Conservation (phyloP, 2,113 vertebrate genomes). For the Pontoporia blainvillei region DNA sequence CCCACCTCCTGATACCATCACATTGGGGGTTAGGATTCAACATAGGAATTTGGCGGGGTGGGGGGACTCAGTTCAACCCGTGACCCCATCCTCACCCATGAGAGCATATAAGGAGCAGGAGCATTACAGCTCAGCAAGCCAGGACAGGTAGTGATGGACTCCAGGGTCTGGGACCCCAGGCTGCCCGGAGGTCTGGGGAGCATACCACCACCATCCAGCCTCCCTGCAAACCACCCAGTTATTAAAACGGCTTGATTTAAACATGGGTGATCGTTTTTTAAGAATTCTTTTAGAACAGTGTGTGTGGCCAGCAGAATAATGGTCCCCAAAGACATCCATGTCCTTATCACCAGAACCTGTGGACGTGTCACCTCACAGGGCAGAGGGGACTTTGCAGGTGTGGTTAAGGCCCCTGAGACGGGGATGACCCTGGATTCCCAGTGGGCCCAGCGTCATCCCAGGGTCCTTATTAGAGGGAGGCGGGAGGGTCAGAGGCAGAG, state of each 20-base stretch:
- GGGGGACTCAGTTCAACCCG: not conserved
- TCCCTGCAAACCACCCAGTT: not conserved
- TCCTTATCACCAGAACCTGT: not conserved
- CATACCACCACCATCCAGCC: not conserved
- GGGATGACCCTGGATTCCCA: not conserved
- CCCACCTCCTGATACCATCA: not conserved
- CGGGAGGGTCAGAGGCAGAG: not conserved
- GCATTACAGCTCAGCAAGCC: not conserved
- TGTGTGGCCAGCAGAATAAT: not conserved
- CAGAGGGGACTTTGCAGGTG: not conserved
- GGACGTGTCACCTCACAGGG: not conserved
- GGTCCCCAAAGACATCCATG: not conserved
- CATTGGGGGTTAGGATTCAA: not conserved
- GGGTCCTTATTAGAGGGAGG: not conserved
- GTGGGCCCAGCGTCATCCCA: fast-evolving
- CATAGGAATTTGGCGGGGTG: too few relatives aligned
- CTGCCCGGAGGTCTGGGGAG: not conserved
- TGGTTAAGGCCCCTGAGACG: not conserved
- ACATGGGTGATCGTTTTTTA: not conserved
- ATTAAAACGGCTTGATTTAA: not conserved
- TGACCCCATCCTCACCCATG: not conserved
- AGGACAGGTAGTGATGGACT: too few relatives aligned
- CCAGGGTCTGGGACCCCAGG: not conserved
- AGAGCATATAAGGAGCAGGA: not conserved
- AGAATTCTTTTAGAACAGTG: not conserved